These are phyloP conservation scores for Rhinella marina DNA, from an alignment of 2,797 vertebrate genomes.

Conservation along the genomic window DNA sequence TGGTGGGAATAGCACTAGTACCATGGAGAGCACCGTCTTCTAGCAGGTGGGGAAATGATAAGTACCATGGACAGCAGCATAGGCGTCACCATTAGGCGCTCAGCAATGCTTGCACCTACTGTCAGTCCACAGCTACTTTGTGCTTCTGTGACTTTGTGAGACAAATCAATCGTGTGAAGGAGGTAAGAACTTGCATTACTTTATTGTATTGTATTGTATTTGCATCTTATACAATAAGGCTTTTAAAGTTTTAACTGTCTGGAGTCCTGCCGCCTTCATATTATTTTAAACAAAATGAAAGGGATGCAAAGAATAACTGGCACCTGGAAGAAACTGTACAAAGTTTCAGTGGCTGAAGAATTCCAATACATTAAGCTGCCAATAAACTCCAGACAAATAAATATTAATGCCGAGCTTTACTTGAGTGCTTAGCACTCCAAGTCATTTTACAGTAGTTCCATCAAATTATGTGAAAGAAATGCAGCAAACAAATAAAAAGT, in stretches of 20 bases:
- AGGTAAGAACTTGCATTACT: constrained; percentile 47
- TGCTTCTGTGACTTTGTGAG: constrained; percentile 48
- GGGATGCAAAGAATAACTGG: background rate
- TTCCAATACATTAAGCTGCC: constrained; percentile 26
- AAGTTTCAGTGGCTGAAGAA: background rate
- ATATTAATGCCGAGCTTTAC: constrained; percentile 13
- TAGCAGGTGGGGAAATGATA: background rate
- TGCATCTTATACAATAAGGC: background rate
- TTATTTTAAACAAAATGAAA: constrained; percentile 22
- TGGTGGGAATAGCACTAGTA: background rate
- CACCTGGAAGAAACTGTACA: background rate
- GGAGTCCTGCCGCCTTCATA: background rate
- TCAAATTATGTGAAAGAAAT: constrained; percentile 13
- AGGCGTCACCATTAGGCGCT: constrained; percentile 10
- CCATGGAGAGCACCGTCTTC: background rate
- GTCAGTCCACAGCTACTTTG: constrained; percentile 56
- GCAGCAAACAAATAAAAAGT: background rate
- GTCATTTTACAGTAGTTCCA: constrained; percentile 15
- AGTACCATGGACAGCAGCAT: constrained; percentile 61
- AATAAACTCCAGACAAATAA: constrained; percentile 18
- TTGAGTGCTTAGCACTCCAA: background rate
- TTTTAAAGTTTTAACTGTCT: constrained; percentile 24
- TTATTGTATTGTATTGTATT: background rate
- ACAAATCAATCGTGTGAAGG: constrained; percentile 15
- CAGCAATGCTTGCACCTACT: constrained; percentile 45